Percentiles rank a stretch among this genome's conserved stretches.
phyloP scores from a whole-genome alignment of 1,140 invertebrate genomes.

The Heliothis subflexa region DNA sequence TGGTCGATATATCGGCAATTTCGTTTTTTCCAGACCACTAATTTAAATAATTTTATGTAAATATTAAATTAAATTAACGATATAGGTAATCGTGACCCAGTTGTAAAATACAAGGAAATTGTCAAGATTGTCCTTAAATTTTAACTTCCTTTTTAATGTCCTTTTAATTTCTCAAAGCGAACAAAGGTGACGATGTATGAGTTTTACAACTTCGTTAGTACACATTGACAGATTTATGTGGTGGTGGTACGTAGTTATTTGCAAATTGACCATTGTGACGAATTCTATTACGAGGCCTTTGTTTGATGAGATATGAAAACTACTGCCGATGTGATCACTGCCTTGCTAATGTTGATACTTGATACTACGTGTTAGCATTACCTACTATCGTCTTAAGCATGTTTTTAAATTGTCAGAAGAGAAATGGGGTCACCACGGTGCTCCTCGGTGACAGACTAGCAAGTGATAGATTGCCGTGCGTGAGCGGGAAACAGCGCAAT shows the following conservation, averaged over 20 bases:
- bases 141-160: constrained; percentile 44
- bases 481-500: constrained; percentile 19
- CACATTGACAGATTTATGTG: constrained; percentile 38
- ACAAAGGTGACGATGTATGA: constrained; percentile 37
- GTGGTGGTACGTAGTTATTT: constrained; percentile 10
- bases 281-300: constrained; percentile 25
- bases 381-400: constrained; percentile 4
- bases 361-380: constrained; percentile 1
- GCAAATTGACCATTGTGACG: constrained; percentile 36
- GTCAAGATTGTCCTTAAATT: constrained; percentile 39
- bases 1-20: constrained; percentile 6
- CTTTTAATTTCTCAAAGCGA: constrained; percentile 31
- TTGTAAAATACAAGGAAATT: constrained; percentile 44
- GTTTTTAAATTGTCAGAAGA: background rate
- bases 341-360: constrained; percentile 3
- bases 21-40: background rate
- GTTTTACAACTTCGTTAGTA: constrained; percentile 40
- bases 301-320: constrained; percentile 4
- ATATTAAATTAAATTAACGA: constrained; percentile 29
- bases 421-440: constrained; percentile 43
- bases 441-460: constrained; percentile 19
- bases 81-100: constrained; percentile 40
- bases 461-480: constrained; percentile 36
- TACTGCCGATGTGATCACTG: background rate
- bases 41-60: constrained; percentile 34